phyloP scores from a whole-genome alignment of 2,113 vertebrate species.

The Formicarius rufipectus region DNA sequence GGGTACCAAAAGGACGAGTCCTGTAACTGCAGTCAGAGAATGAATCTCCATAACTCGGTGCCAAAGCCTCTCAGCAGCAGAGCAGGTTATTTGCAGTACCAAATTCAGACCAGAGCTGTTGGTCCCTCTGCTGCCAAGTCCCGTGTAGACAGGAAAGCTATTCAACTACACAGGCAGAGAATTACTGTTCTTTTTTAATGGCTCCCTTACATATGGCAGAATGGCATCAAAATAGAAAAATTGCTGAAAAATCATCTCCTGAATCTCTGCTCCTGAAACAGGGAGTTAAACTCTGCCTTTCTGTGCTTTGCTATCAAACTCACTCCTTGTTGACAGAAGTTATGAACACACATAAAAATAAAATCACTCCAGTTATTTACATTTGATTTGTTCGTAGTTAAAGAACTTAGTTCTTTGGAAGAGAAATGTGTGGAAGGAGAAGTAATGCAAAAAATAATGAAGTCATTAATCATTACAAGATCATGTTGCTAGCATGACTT shows the following conservation, averaged over 20 bases:
- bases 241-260: background rate
- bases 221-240: slow-evolving; percentile 22
- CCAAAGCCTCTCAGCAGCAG: background rate
- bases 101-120: background rate
- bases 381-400: background rate
- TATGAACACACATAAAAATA: background rate
- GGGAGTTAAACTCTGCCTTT: background rate
- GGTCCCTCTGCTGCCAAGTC: background rate
- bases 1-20: background rate
- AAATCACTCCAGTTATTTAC: background rate
- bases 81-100: background rate
- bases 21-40: background rate
- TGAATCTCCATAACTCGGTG: background rate
- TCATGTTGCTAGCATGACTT: background rate
- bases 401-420: background rate
- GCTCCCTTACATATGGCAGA: background rate
- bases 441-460: background rate
- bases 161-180: background rate
- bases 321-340: background rate
- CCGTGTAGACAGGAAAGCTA: accelerated
- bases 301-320: background rate
- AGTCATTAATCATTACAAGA: background rate
- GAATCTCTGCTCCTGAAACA: background rate
- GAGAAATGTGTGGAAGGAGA: background rate
- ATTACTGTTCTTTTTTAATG: background rate